A percentile compares a stretch with the other conserved stretches of the same genome.
Conservation (phyloP, 2,888 invertebrate genomes). For the Sminthurinus aureus region DNA sequence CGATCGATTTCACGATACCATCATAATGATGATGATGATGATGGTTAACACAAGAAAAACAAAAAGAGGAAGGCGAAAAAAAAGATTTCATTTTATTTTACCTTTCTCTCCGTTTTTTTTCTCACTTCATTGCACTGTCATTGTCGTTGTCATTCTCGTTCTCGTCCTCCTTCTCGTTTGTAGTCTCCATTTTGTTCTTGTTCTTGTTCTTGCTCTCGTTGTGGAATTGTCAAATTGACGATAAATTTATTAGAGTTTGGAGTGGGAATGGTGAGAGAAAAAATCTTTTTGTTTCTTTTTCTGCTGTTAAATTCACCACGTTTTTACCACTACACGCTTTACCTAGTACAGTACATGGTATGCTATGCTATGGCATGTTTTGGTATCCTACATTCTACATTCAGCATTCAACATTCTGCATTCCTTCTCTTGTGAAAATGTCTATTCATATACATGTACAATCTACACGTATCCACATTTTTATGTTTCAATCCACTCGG, state of each 20-base stretch:
- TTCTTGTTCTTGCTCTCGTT: too few species aligned
- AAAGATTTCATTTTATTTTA: neutral
- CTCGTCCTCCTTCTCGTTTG: too few species aligned
- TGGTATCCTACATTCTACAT: too few species aligned
- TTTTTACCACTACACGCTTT: too few species aligned
- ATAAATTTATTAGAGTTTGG: neutral
- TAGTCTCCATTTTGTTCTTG: too few species aligned
- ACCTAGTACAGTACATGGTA: too few species aligned
- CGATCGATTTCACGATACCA: neutral
- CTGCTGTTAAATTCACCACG: neutral
- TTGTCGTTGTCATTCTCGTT: too few species aligned
- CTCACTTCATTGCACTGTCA: neutral
- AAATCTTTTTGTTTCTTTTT: slow-evolving; percentile 8
- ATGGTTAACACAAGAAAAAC: too few species aligned
- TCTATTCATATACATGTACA: too few species aligned
- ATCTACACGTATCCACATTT: neutral
- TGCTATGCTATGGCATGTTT: too few species aligned
- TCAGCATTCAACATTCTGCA: too few species aligned
- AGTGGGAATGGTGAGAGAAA: slow-evolving; percentile 8
- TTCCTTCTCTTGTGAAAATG: too few species aligned
- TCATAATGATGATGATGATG: neutral
- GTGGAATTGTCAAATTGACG: neutral
- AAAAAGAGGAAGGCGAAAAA: neutral
- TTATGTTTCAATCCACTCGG: neutral
- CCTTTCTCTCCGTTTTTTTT: neutral